Evolutionary conservation across 2,797 vertebrate genomes (phyloP).

Genomic region (Calcarius lapponicus): DNA sequence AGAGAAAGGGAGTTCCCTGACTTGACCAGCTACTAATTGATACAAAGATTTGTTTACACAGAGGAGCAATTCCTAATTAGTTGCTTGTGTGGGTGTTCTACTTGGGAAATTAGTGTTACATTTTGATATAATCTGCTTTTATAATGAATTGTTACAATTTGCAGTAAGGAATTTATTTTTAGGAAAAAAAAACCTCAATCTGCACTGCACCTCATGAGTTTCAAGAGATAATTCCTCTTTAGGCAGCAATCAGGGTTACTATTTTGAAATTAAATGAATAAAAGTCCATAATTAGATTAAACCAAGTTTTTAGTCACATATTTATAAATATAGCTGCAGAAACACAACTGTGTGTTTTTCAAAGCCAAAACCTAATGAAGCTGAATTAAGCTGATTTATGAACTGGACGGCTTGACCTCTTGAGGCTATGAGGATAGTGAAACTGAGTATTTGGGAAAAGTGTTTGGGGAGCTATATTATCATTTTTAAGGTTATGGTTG

Average conservation of each 20-base stretch:
- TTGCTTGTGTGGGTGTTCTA: conserved; percentile 35
- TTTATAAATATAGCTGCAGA: background rate
- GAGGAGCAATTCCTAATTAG: conserved; percentile 49
- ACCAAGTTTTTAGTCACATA: background rate
- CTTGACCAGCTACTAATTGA: conserved; percentile 50
- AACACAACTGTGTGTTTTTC: background rate
- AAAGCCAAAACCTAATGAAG: background rate
- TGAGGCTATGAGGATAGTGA: background rate
- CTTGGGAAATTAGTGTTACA: conserved; percentile 39
- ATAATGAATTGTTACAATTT: conserved; percentile 16
- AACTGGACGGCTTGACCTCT: background rate
- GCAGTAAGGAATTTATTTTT: background rate
- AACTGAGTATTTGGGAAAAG: background rate
- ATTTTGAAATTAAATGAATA: background rate
- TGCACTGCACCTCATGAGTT: accelerated
- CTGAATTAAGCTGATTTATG: background rate
- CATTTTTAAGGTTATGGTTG: background rate
- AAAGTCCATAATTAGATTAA: background rate
- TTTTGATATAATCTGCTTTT: conserved; percentile 27
- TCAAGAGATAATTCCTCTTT: background rate
- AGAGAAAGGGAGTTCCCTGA: conserved; percentile 35
- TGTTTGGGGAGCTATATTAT: background rate
- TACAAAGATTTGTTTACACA: conserved; percentile 43
- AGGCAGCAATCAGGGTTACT: background rate
- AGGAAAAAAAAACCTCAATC: background rate